Evolutionary conservation across 2,888 invertebrate species (phyloP).

Genomic region (Pecten maximus): DNA sequence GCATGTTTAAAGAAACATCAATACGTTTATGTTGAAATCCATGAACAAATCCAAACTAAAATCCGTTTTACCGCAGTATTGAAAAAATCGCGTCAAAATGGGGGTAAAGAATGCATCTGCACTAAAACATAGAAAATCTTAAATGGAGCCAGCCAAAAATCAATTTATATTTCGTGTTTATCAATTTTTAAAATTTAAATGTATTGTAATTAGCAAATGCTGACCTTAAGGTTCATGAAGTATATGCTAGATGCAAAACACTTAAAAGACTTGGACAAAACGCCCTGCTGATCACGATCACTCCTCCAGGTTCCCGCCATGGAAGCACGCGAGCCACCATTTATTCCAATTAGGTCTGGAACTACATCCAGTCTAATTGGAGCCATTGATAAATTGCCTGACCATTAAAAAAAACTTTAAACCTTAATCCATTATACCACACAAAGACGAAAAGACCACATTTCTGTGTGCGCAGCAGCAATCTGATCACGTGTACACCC

Average conservation of each 20-base stretch:
- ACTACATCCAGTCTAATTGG: constrained; percentile 31
- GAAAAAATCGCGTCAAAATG: too few relatives aligned
- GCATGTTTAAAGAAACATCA: too few relatives aligned
- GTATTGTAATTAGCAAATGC: neutral
- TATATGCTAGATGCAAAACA: neutral
- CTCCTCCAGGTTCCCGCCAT: neutral
- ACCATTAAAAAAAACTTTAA: constrained; percentile 30
- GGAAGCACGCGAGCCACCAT: constrained; percentile 24
- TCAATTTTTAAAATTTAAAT: neutral
- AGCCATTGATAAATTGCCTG: constrained; percentile 27
- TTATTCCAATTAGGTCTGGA: neutral
- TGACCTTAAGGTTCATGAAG: neutral
- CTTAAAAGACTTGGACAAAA: neutral
- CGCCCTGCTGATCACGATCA: neutral
- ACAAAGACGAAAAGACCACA: constrained; percentile 7
- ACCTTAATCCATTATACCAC: constrained; percentile 30
- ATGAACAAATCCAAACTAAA: too few relatives aligned
- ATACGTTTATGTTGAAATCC: too few relatives aligned
- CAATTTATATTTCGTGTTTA: neutral
- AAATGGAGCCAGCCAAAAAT: too few relatives aligned
- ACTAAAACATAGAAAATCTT: too few relatives aligned
- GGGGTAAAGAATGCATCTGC: too few relatives aligned
- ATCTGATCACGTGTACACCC: neutral
- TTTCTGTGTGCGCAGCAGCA: neutral
- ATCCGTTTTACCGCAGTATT: too few relatives aligned